Base-by-base conservation (phyloP, 2,797 vertebrate genomes). In the Kryptolebias ocellatus region DNA sequence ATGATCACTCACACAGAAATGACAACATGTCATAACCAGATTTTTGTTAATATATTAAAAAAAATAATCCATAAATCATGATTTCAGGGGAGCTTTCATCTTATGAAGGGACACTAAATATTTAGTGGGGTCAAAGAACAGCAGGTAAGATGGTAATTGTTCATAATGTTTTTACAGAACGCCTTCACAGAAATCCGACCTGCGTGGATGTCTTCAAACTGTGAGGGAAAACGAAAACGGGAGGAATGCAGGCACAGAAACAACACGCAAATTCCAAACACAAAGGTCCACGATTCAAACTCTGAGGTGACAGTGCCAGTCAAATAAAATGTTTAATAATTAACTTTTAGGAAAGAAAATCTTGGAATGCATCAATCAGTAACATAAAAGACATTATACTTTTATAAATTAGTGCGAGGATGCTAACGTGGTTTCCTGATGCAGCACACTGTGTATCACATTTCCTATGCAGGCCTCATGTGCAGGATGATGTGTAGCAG, bases 401-500 rank as follows among this genome's bases (percentile, higher is more conserved):
- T 0, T 44, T 60, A 60, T 44, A 37, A n/a, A 66, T 28, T 20
- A 46, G 10, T 14, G 51, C 9, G 5, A 47, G 15, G n/a, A 55
- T 7, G 46, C 1, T 28, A 37, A 55, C 31, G 20, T 24, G 20
- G 20, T 24, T 24, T 24, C 20, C 20, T 24, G 24, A 61, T 49
- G 29, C 27, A 28, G 34, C 53, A 45, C 27, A 34, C 37, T 51
- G 37, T 34, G 46, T 27, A 9, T 60, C 53, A 47, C 17, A 42
- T 52, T 59, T 42, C 54, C 58, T 34, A 64, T 60, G 34, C 51
- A 58, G 31, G 56, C 39, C 44, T 54, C 29, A 18, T 66, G 68
- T 84, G 58, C 49, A 64, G 62, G 53, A 64, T 70, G 67, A 56
- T 29, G 56, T 42, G 45, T 12, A 60, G 47, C 50, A 74, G 49